Base-by-base conservation (phyloP, 2,888 invertebrate species). In the Argyresthia albistria region DNA sequence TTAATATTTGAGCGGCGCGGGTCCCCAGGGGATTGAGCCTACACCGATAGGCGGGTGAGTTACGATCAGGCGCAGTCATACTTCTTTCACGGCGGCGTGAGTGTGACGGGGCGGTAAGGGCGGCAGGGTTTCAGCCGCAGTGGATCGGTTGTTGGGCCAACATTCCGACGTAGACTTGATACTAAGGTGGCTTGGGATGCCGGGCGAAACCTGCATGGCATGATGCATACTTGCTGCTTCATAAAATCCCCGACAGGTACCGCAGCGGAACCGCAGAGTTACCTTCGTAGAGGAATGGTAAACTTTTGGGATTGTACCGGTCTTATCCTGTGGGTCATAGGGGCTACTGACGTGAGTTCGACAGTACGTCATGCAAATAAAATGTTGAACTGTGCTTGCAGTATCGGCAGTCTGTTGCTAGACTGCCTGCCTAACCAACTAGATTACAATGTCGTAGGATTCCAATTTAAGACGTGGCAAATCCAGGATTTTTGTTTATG, bases 201-300 rank as follows among this genome's bases (percentile, higher is more conserved):
- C 8, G 39, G 39, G 4, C 10, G 4, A 9, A 8, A 11, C 10
- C 10, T 39, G n/a, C 10, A n/a, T 70, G 65, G 60, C 66, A 67
- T 67, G 67, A 76, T 79, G 80, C 77, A 76, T 74, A 74, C 76
- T 76, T 76, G 70, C 74, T 76, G 76, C 77, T 79, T 79, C 75
- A 84, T 84, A 84, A 81, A 84, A 84, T 83, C 80, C 76, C 72
- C 67, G n/a, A 77, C 61, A 62, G 68, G 73, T 81, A 75, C 82
- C 84, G 83, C 84, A 83, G 76, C 73, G 81, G 70, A 75, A 76
- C 82, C 80, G 82, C 83, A 84, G 79, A 76, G 74, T 25, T 25
- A 25, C 25, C 6, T 25, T 25, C 6, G 25, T 25, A 25, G 3
- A 25, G 25, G 15, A 10, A 16, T 1, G 45, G 10, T 45, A n/a